A percentile compares a stretch with the other conserved stretches of the same genome.
Evolutionary conservation across 2,797 vertebrate genomes (phyloP).

Genomic region (Semaprochilodus insignis): DNA sequence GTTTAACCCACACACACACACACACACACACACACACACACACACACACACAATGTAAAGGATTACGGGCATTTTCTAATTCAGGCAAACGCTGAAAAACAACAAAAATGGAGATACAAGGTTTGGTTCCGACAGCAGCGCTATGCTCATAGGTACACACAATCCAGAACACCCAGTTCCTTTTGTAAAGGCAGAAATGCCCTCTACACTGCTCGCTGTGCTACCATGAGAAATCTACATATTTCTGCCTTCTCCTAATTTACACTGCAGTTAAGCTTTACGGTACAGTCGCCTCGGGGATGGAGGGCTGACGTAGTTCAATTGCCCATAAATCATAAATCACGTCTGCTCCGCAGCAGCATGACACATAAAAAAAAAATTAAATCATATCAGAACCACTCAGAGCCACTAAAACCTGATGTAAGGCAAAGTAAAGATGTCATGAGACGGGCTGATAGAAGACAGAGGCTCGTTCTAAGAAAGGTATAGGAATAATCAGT

Average conservation of each 20-base stretch:
- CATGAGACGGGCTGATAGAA: background rate
- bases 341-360: background rate
- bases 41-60: too few relatives aligned
- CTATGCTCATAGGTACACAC: background rate
- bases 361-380: background rate
- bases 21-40: too few relatives aligned
- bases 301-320: background rate
- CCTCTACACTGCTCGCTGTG: background rate
- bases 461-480: background rate
- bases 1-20: background rate
- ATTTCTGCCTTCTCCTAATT: conserved; percentile 8
- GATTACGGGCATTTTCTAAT: too few relatives aligned
- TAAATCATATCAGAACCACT: background rate
- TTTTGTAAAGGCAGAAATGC: too few relatives aligned
- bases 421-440: background rate
- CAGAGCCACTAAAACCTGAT: background rate
- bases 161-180: background rate
- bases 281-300: background rate
- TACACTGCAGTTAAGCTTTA: background rate
- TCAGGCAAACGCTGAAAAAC: too few relatives aligned
- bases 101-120: too few relatives aligned
- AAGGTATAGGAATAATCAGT: background rate
- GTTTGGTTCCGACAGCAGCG: too few relatives aligned
- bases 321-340: background rate
- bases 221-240: background rate